These are phyloP conservation scores for Ceyx melanurus DNA, from an alignment of 2,113 vertebrate species.

Conservation along the genomic window DNA sequence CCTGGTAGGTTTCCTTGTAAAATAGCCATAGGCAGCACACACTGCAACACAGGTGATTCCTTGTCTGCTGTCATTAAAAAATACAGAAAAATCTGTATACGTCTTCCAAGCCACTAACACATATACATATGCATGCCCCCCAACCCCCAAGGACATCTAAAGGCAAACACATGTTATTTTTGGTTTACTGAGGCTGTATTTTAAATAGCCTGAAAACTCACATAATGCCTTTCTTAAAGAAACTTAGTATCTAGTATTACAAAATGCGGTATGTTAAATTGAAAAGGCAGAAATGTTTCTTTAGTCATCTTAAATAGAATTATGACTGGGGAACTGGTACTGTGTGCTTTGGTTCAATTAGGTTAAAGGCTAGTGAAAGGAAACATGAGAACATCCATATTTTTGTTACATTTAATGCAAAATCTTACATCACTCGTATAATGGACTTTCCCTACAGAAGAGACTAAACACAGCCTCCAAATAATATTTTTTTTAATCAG, in stretches of 20 bases:
- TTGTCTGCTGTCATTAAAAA: not conserved
- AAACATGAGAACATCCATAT: not conserved
- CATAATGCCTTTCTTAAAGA: not conserved
- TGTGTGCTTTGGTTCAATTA: slow-evolving; percentile 2
- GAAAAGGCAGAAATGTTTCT: slow-evolving; percentile 11
- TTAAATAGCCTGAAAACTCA: slow-evolving; percentile 2
- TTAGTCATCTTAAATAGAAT: not conserved
- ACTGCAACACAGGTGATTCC: not conserved
- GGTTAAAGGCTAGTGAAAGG: not conserved
- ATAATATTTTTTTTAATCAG: not conserved
- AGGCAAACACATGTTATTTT: not conserved
- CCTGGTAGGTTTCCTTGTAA: slow-evolving; percentile 67
- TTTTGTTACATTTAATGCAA: not conserved
- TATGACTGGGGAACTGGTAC: not conserved
- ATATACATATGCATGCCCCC: not conserved
- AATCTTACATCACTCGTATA: not conserved
- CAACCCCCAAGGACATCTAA: slow-evolving; percentile 3
- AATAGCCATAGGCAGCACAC: slow-evolving; percentile 39
- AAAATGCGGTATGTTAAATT: slow-evolving; percentile 21
- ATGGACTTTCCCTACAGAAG: not conserved
- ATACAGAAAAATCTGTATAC: not conserved
- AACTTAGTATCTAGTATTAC: not conserved
- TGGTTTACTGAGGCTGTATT: not conserved
- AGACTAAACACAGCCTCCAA: not conserved
- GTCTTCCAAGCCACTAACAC: not conserved